Conservation (phyloP, 1,140 invertebrate genomes). For the Aethina tumida region DNA sequence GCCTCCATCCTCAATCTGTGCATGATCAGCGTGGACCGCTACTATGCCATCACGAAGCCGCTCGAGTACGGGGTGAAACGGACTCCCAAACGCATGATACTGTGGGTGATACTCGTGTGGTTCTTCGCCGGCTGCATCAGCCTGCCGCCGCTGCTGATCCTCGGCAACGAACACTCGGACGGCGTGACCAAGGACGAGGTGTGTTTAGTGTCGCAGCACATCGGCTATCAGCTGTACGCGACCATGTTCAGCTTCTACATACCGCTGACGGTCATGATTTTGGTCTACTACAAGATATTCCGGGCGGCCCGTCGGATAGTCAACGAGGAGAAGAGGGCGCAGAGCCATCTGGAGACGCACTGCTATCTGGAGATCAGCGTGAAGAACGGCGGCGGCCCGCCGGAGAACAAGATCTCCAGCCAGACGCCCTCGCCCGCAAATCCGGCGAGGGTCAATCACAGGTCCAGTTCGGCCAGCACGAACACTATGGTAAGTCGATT, state of each 20-base stretch:
- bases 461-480: constrained; percentile 47
- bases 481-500: constrained; percentile 48
- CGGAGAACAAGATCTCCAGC: constrained; percentile 47
- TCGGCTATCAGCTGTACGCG: constrained; percentile 83
- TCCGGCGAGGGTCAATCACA: constrained; percentile 37
- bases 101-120: constrained; percentile 84
- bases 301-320: constrained; percentile 74
- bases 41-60: constrained; percentile 85
- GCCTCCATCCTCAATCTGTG: constrained; percentile 88
- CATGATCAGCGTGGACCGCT: constrained; percentile 82
- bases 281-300: constrained; percentile 88
- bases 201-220: constrained; percentile 77
- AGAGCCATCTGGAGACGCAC: constrained; percentile 68
- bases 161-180: constrained; percentile 70
- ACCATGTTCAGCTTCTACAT: constrained; percentile 85
- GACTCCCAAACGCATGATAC: constrained; percentile 71
- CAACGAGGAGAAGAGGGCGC: constrained; percentile 73
- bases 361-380: constrained; percentile 62
- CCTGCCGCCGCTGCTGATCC: constrained; percentile 74
- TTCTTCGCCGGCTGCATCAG: constrained; percentile 80
- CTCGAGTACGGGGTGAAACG: constrained; percentile 81
- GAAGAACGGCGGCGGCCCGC: constrained; percentile 55
- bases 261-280: constrained; percentile 79
- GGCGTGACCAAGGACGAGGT: constrained; percentile 41
- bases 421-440: constrained; percentile 37